Evolutionary conservation across 2,113 vertebrate genomes (phyloP).

Genomic region (Seriola aureovittata): DNA sequence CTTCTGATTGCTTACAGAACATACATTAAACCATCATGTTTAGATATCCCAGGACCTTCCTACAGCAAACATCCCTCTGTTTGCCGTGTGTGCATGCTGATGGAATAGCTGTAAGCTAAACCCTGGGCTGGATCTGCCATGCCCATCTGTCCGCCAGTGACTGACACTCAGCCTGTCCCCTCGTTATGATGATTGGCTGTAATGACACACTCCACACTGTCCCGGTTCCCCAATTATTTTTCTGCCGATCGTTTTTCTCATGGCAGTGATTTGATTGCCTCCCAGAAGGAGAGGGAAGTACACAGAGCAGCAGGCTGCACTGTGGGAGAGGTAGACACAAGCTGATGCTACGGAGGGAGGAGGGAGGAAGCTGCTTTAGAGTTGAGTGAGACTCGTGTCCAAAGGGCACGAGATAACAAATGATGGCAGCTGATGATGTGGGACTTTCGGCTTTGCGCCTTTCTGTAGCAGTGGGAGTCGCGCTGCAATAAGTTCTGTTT

Average conservation of each 20-base stretch:
- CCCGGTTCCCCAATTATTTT: slow-evolving; percentile 74
- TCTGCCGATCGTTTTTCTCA: slow-evolving; percentile 67
- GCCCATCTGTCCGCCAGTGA: slow-evolving; percentile 67
- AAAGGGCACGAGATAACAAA: slow-evolving; percentile 51
- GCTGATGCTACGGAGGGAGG: slow-evolving; percentile 25
- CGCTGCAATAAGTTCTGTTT: slow-evolving; percentile 32
- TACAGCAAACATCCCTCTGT: slow-evolving; percentile 21
- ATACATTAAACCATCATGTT: slow-evolving; percentile 24
- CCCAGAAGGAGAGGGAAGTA: slow-evolving; percentile 57
- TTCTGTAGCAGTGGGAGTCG: slow-evolving; percentile 31
- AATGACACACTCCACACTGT: slow-evolving; percentile 76
- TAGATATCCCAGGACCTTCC: slow-evolving; percentile 10
- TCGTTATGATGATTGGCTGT: slow-evolving; percentile 77
- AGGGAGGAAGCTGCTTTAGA: slow-evolving; percentile 10
- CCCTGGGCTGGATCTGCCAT: slow-evolving; percentile 36
- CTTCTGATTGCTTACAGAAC: slow-evolving; percentile 36
- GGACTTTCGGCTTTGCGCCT: slow-evolving; percentile 7
- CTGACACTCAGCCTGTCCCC: slow-evolving; percentile 62
- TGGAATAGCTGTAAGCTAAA: slow-evolving; percentile 63
- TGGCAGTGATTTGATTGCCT: slow-evolving; percentile 77
- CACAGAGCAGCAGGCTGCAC: slow-evolving; percentile 49
- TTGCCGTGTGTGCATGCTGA: slow-evolving; percentile 52
- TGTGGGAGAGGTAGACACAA: slow-evolving; percentile 47
- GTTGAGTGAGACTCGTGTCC: slow-evolving; percentile 48
- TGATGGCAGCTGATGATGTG: slow-evolving; percentile 50